Base-by-base conservation (phyloP, 2,888 invertebrate genomes). In the Philereme vetulata region DNA sequence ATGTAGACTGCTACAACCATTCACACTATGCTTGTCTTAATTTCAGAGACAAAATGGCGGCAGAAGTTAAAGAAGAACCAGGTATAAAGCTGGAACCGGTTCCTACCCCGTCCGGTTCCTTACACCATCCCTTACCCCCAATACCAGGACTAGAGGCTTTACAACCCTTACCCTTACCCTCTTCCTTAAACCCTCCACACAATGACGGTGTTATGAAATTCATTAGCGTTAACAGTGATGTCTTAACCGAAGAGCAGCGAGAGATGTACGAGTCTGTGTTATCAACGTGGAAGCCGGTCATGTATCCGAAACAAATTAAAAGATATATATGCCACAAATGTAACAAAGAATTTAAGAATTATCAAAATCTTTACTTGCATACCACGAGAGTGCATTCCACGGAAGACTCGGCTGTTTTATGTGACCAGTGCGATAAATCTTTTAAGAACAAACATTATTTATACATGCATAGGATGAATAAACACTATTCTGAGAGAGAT, bases 391-490 rank as follows among this genome's bases (percentile, higher is more conserved):
- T 91, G 0, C 92, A 92, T 63, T 90, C 91, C 0, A 81, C 90
- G 0, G 88, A 88, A 44, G 89, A 90, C 0, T 89, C 90, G 0
- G 90, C 90, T 0, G 92, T 90, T 0, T 66, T 88, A 0, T 92
- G 92, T 60, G 78, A 90, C 42, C 81, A 86, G 0, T 92, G 92
- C 33, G 90, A 90, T 60, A 91, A 90, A 52, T 84, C 87, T 0
- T 92, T 91, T 62, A 92, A 92, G 51, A 91, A 92, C 43, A 92
- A 92, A 62, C 91, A 92, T 62, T 92, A 92, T 56, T 38, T 92
- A 0, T 92, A 92, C 71, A 92, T 92, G 91, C 91, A 92, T 61
- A 64, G 90, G 2, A 92, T 91, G 91, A 92, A 92, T 42, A 90
- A 90, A 6, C 91, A 92, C 57, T 91, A 91, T n/a, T 90, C 91